Evolutionary conservation across 1,140 invertebrate genomes (phyloP).

Genomic region (Bradysia coprophila): DNA sequence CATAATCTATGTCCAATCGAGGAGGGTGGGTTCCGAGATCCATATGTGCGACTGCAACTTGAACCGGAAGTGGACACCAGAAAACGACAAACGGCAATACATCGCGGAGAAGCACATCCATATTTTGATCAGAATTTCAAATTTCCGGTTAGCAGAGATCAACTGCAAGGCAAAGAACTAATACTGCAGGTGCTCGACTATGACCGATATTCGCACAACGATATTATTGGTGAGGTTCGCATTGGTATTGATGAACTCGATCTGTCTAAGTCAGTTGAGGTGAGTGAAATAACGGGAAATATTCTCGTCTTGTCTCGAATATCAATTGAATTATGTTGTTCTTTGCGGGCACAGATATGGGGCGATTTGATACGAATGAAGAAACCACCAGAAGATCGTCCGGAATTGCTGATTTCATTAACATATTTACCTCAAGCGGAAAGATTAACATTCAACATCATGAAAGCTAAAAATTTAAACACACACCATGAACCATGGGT

Average conservation of each 20-base stretch:
- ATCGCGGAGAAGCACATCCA: slow-evolving; percentile 54
- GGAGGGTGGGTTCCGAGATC: slow-evolving; percentile 70
- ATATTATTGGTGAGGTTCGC: slow-evolving; percentile 56
- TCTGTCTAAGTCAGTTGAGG: slow-evolving; percentile 48
- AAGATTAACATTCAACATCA: slow-evolving; percentile 59
- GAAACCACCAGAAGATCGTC: slow-evolving; percentile 57
- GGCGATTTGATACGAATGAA: slow-evolving; percentile 55
- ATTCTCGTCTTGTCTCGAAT: not conserved
- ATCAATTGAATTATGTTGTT: not conserved
- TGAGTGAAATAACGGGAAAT: slow-evolving; percentile 20
- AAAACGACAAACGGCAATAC: slow-evolving; percentile 62
- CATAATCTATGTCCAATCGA: slow-evolving; percentile 64
- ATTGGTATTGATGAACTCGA: slow-evolving; percentile 49
- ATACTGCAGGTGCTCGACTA: slow-evolving; percentile 43
- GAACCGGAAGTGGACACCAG: slow-evolving; percentile 65
- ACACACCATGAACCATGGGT: slow-evolving; percentile 63
- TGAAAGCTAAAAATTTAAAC: slow-evolving; percentile 63
- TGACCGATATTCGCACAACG: slow-evolving; percentile 55
- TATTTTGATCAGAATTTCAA: slow-evolving; percentile 73
- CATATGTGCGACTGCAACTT: slow-evolving; percentile 58
- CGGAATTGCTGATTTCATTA: slow-evolving; percentile 62
- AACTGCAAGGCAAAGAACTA: slow-evolving; percentile 51
- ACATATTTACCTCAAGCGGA: slow-evolving; percentile 76
- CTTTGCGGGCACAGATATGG: slow-evolving; percentile 27
- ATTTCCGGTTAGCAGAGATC: slow-evolving; percentile 65